Conservation (phyloP, 2,797 vertebrate genomes). For the Sylvia borin region DNA sequence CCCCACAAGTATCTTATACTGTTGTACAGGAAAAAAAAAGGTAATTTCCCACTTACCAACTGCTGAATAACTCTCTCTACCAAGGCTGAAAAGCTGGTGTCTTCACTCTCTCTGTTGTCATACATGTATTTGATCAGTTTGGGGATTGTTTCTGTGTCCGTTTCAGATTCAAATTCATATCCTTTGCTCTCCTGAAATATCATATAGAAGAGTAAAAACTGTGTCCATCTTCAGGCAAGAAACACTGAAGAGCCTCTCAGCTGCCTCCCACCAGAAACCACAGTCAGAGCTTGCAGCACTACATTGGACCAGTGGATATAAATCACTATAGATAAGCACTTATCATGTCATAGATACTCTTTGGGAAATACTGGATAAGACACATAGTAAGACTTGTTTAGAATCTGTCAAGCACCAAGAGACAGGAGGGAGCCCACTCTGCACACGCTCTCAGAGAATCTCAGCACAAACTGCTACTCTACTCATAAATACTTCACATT, state of each 20-base stretch:
- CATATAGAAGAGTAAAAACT: not conserved
- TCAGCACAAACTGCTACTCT: not conserved
- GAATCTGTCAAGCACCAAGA: not conserved
- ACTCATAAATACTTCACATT: not conserved
- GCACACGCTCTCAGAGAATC: not conserved
- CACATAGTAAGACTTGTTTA: not conserved
- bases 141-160: conserved; percentile 95
- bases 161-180: conserved; percentile 97
- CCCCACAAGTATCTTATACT: not conserved
- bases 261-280: not conserved
- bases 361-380: not conserved
- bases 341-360: not conserved
- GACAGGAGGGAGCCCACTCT: not conserved
- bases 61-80: conserved; percentile 94
- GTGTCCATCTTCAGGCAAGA: not conserved
- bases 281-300: not conserved
- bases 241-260: not conserved
- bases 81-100: conserved; percentile 87
- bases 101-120: conserved; percentile 89
- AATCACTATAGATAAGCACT: not conserved
- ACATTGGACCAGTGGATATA: not conserved
- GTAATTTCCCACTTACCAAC: conserved; percentile 83
- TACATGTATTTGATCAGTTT: conserved; percentile 96
- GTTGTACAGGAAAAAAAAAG: not conserved
- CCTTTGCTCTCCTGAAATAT: conserved; percentile 88